Base-by-base conservation (phyloP, 2,113 vertebrate genomes). In the Boleophthalmus pectinirostris region DNA sequence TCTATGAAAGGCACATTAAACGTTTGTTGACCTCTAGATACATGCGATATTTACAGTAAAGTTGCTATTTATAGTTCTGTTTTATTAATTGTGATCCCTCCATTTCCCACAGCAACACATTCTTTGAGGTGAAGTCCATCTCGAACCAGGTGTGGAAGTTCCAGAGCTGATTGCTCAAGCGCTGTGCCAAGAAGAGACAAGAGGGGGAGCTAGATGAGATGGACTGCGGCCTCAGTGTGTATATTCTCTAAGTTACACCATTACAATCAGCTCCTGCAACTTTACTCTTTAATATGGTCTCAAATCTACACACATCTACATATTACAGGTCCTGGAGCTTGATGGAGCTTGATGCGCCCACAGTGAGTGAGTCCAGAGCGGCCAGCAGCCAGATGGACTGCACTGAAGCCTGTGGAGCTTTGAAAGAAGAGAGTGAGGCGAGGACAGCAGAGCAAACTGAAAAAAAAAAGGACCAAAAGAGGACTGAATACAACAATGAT, bases 81-180 rank as follows among this genome's bases (percentile, higher is more conserved):
- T n/a, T 10, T n/a, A 7, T 5, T 21, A 25, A 51, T 15, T 16
- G 14, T 20, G 14, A 25, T 25, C 21, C 60, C 35, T 25, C 7
- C 70, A 6, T 82, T 58, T 33, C 60, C 66, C 49, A 77, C 91
- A 99, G 97, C 92, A 99, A 99, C 85, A 99, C 98, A 18, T 99
- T 99, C 92, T 97, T 97, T 82, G 98, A 99, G 83, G 95, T 99
- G 15, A 99, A 99, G 81, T 98, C 97, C 76, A 99, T 99, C 85
- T 99, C 98, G 68, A 99, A 99, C 90, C 98, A 99, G 86, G 96
- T 99, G 58, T 99, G 98, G 98, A 99, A 99, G 90, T 99, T 99
- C 70, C 98, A 99, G 43, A 94, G 87, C 77, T 85, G 94, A 38
- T 84, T 97, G 75, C 96, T 95, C 65, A 94, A 94, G 13, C 92